A percentile compares a stretch with the other conserved stretches of the same genome.
These are phyloP conservation scores for Phyto melanocephala DNA, from an alignment of 2,888 invertebrate species.

Conservation along the genomic window DNA sequence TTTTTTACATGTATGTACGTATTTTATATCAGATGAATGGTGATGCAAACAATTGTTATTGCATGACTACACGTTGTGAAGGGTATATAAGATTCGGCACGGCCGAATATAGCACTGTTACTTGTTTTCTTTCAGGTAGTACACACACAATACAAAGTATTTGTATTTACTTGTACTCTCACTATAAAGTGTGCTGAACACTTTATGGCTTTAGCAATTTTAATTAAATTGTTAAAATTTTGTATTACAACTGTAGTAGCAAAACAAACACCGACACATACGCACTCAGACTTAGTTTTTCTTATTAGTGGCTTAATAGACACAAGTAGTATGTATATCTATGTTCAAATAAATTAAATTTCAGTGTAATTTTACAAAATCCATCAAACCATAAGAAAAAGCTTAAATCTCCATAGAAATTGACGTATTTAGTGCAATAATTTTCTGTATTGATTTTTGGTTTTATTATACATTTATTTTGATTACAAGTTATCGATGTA, in stretches of 20 bases:
- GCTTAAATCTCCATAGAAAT: conserved; percentile 44
- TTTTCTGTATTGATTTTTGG: conserved; percentile 16
- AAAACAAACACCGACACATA: no score
- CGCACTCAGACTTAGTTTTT: no score
- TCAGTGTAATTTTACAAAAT: not conserved
- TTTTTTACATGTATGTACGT: no score
- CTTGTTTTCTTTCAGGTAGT: no score
- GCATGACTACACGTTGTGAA: no score
- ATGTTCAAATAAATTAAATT: no score
- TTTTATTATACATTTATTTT: conserved; percentile 15
- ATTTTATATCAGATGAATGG: no score
- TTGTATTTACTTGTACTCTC: conserved; percentile 19
- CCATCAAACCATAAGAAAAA: conserved; percentile 33
- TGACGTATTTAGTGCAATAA: conserved; percentile 47
- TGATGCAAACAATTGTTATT: no score
- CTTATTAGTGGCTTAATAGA: not conserved
- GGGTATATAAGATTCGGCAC: no score
- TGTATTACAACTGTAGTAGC: conserved; percentile 42
- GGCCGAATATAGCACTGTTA: no score
- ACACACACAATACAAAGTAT: not conserved
- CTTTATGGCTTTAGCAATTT: conserved; percentile 50
- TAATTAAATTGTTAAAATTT: conserved; percentile 62
- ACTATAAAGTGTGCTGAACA: conserved; percentile 51
- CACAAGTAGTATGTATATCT: no score
- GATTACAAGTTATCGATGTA: conserved; percentile 22